Evolutionary conservation across 2,888 invertebrate species (phyloP).

Genomic region (Lucinisca nassula): DNA sequence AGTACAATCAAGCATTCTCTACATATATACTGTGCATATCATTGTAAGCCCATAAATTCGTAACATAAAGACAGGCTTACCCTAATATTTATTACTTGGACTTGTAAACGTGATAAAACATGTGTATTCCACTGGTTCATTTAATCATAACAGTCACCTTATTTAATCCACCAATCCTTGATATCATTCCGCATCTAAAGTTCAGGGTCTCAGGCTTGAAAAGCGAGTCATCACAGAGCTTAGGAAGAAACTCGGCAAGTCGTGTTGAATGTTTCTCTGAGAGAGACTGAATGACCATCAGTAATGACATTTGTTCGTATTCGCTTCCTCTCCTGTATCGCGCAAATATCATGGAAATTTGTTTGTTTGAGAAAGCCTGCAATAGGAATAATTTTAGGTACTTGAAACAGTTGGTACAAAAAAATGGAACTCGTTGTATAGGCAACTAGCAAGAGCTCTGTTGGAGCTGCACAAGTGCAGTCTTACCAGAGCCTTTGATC

Average conservation of each 20-base stretch:
- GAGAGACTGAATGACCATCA: not conserved
- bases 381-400: not conserved
- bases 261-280: not conserved
- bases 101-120: too few relatives aligned
- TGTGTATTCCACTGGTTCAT: too few relatives aligned
- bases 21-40: too few relatives aligned
- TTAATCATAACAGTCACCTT: not conserved
- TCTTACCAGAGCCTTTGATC: too few relatives aligned
- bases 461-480: too few relatives aligned
- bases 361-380: slow-evolving; percentile 11
- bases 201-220: not conserved
- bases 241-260: not conserved
- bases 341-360: slow-evolving; percentile 1
- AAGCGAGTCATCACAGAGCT: slow-evolving; percentile 30
- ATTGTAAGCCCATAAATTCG: too few relatives aligned
- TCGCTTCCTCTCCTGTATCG: not conserved
- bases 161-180: not conserved
- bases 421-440: too few relatives aligned
- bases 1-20: too few relatives aligned
- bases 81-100: too few relatives aligned
- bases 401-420: too few relatives aligned
- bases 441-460: too few relatives aligned
- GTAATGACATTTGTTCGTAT: not conserved
- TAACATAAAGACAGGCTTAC: too few relatives aligned
- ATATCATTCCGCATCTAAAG: not conserved